A percentile compares a stretch with the other conserved stretches of the same genome.
phyloP scores from a whole-genome alignment of 2,888 invertebrate species.

The Frankliniella intonsa region DNA sequence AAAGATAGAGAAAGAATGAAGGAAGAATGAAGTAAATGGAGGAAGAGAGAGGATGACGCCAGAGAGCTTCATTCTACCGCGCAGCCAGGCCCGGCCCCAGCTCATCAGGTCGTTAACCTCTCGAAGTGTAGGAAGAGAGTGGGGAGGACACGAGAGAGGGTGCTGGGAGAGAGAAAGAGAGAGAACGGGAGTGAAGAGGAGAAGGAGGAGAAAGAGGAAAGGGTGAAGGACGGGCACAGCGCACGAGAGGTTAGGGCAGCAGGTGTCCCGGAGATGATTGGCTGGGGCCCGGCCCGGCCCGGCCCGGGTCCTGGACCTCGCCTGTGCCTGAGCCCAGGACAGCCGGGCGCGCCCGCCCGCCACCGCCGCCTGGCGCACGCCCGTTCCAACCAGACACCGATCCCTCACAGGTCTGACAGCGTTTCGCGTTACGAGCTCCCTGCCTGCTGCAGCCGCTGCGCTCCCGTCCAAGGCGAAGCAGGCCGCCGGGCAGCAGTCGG shows the following conservation, averaged over 20 bases:
- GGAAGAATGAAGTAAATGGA: neutral
- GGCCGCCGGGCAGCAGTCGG: too few species aligned
- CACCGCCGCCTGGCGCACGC: too few species aligned
- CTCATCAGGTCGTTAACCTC: neutral
- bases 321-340: too few species aligned
- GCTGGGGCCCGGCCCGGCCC: too few species aligned
- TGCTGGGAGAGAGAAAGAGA: neutral
- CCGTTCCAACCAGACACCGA: too few species aligned
- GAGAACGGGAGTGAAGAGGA: neutral
- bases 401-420: too few species aligned
- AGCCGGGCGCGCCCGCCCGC: too few species aligned
- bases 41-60: slow-evolving; percentile 3
- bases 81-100: neutral
- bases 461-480: too few species aligned
- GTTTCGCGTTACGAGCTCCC: too few species aligned
- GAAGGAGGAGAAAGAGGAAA: neutral
- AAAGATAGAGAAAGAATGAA: neutral
- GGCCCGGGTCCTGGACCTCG: too few species aligned
- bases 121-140: neutral
- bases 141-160: neutral
- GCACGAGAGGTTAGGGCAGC: neutral
- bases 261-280: neutral
- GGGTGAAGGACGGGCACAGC: neutral
- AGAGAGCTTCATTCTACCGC: neutral
- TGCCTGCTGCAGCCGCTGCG: too few species aligned